Evolutionary conservation across 2,888 invertebrate genomes (phyloP).

Genomic region (Drosophila neutralis): DNA sequence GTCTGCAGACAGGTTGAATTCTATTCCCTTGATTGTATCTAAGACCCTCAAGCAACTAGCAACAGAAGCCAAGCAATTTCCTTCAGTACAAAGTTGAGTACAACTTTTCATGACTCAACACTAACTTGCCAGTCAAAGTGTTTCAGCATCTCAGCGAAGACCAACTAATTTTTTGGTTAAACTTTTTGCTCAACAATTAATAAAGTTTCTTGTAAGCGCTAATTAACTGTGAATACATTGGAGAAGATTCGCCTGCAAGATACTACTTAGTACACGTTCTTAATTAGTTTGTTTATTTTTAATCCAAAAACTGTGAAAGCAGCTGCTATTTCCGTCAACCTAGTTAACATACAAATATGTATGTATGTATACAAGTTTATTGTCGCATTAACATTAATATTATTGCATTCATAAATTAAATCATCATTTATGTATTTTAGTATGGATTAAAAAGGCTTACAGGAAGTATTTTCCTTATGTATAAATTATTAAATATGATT

Average conservation of each 20-base stretch:
- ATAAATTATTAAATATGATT: not conserved
- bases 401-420: not conserved
- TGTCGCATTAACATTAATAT: not conserved
- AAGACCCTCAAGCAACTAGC: constrained; percentile 14
- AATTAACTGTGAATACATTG: not conserved
- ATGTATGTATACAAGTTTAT: not conserved
- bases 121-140: constrained; percentile 13
- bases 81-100: constrained; percentile 11
- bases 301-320: not conserved
- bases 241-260: not conserved
- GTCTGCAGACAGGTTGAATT: constrained; percentile 26
- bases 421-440: not conserved
- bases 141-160: constrained; percentile 3
- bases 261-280: not conserved
- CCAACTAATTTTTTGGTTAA: not conserved
- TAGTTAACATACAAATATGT: not conserved
- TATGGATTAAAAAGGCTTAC: not conserved
- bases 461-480: not conserved
- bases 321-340: not conserved
- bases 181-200: not conserved
- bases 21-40: constrained; percentile 21
- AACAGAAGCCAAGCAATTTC: constrained; percentile 11
- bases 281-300: not conserved
- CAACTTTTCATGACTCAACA: constrained; percentile 26
- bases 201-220: not conserved